Percentiles rank a stretch among this genome's conserved stretches.
These are phyloP conservation scores for Vespertilio murinus DNA, from an alignment of 2,797 vertebrate genomes.

Conservation along the genomic window DNA sequence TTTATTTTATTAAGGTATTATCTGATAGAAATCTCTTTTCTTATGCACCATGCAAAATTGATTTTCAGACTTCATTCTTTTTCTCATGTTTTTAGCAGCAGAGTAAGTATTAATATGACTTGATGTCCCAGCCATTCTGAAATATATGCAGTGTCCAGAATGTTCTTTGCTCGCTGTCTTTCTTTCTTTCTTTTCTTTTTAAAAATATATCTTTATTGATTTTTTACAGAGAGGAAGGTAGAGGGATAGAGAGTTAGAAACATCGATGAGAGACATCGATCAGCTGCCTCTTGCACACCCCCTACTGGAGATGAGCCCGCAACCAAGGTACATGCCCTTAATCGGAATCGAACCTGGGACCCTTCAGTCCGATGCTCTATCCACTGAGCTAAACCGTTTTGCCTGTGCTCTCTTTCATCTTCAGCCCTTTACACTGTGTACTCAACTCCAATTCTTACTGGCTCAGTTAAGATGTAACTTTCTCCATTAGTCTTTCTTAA, in stretches of 20 bases:
- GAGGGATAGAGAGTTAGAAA: too few relatives aligned
- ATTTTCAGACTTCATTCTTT: background rate
- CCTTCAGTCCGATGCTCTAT: too few relatives aligned
- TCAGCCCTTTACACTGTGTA: background rate
- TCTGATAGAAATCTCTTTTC: background rate
- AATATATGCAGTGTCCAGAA: background rate
- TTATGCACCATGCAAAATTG: background rate
- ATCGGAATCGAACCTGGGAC: too few relatives aligned
- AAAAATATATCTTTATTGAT: too few relatives aligned
- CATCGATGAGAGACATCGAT: too few relatives aligned
- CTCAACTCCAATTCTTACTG: background rate
- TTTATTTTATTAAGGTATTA: too few relatives aligned
- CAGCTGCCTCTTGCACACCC: too few relatives aligned
- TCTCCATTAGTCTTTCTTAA: background rate
- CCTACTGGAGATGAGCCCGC: too few relatives aligned
- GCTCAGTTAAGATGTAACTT: background rate
- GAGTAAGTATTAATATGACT: background rate
- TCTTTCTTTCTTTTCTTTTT: too few relatives aligned
- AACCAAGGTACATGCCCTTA: too few relatives aligned
- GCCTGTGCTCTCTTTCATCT: background rate
- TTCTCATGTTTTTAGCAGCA: background rate
- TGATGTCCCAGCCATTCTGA: background rate
- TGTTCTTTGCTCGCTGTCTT: background rate
- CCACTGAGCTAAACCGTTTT: too few relatives aligned
- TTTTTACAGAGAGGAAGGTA: too few relatives aligned